Conservation (phyloP, 1,140 invertebrate genomes). For the Sinella curviseta region DNA sequence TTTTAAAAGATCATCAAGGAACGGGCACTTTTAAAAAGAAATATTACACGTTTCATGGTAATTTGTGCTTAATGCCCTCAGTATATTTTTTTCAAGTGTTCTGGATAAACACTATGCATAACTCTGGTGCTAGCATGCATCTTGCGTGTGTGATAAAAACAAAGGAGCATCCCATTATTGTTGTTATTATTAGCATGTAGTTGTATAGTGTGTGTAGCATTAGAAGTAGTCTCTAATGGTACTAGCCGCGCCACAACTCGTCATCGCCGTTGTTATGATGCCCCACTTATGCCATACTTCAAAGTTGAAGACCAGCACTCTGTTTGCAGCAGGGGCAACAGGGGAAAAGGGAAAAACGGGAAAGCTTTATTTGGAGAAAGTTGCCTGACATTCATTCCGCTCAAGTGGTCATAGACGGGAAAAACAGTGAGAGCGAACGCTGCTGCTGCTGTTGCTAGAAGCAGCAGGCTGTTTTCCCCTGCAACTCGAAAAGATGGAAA, state of each 20-base stretch:
- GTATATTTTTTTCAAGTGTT: too few species aligned
- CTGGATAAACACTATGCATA: too few species aligned
- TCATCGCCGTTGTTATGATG: slow-evolving; percentile 8
- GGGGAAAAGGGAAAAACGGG: background rate
- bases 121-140: too few species aligned
- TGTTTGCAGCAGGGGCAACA: background rate
- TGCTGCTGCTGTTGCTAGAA: too few species aligned
- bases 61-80: too few species aligned
- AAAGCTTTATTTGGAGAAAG: background rate
- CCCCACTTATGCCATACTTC: slow-evolving; percentile 8
- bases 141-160: background rate
- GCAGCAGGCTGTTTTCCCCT: too few species aligned
- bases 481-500: background rate
- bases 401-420: slow-evolving; percentile 9
- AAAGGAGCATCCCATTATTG: slow-evolving; percentile 9
- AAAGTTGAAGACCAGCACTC: background rate
- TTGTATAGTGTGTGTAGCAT: background rate
- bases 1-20: too few species aligned
- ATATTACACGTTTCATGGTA: too few species aligned
- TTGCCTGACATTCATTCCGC: slow-evolving; percentile 15
- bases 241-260: background rate
- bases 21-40: too few species aligned
- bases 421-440: background rate
- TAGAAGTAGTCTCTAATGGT: background rate
- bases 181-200: background rate